Evolutionary conservation across 1,140 invertebrate species (phyloP), one percentile per base, ranked within the genome.

Genomic region (Drosophila biarmipes): DNA sequence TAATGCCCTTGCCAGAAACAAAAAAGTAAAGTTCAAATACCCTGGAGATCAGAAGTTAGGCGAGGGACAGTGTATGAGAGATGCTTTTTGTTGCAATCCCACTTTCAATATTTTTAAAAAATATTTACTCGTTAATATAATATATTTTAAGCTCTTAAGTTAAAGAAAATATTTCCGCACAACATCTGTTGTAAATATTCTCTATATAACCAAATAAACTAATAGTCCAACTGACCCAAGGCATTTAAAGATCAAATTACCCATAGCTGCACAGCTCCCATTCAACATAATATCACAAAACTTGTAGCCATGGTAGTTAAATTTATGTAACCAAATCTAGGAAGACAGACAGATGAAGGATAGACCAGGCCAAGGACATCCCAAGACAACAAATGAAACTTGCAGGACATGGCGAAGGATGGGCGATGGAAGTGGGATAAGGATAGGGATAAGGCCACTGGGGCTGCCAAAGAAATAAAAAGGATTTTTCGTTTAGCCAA

Each of bases 401-500:
- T 34, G 17, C 40, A 19, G 35, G 45, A 51, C 62, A 43, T 29
- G 27, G 43, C 29, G 8, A 27, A 31, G n/a, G 35, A 6, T 19
- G 42, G 54, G 64, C 27, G 38, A 51, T 31, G n/a, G 42, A 38
- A 48, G 45, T 35, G 48, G 35, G 63, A 48, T 40, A 55, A 69
- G 64, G 34, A 31, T 31, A 31, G 8, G 29, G 29, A 69, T 55
- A 69, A 24, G 66, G 63, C 66, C 31, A 72, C 38, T 48, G 21
- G 55, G 21, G 12, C 55, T 51, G 42, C 42, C 37, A 69, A 54
- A 63, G 38, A 56, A 38, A 51, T 58, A 64, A 38, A 80, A 56
- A 46, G 52, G 57, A 78, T 78, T 78, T 72, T 78, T 77, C 58
- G 62, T 48, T 61, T 72, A 57, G 46, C 54, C 72, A 53, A 73